Conservation (phyloP, 2,797 vertebrate genomes). For the Sebastes miniatus region DNA sequence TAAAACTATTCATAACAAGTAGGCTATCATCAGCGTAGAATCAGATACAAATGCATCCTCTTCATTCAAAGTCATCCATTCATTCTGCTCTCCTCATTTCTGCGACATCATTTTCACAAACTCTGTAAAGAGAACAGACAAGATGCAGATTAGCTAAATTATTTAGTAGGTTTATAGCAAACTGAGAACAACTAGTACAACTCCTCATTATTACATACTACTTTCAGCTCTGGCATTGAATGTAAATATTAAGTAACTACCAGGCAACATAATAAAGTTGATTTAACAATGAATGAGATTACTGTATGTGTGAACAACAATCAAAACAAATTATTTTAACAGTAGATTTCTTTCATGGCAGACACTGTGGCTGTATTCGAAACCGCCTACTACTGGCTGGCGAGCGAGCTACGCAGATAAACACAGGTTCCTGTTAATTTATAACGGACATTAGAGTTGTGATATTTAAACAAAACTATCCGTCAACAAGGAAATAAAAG, state of each 20-base stretch:
- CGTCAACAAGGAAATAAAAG: too few species aligned
- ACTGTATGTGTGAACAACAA: background rate
- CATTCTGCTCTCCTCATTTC: conserved; percentile 59
- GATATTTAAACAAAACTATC: too few species aligned
- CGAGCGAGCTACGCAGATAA: too few species aligned
- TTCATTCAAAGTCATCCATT: background rate
- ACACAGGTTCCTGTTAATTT: too few species aligned
- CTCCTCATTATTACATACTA: background rate
- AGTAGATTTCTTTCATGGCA: background rate
- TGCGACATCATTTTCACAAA: conserved; percentile 85
- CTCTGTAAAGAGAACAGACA: conserved; percentile 63
- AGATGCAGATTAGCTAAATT: background rate
- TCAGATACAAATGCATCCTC: background rate
- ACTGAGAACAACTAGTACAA: background rate
- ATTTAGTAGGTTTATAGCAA: background rate
- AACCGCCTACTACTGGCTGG: too few species aligned
- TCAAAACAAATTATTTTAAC: background rate
- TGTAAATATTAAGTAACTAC: background rate
- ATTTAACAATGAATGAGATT: background rate
- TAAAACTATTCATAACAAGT: background rate
- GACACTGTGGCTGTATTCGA: too few species aligned
- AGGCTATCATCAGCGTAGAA: background rate
- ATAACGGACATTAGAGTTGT: too few species aligned
- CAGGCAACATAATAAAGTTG: background rate
- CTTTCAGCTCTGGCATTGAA: background rate